These are phyloP conservation scores for Micrasema minimum DNA, from an alignment of 1,140 invertebrate species.

Conservation along the genomic window DNA sequence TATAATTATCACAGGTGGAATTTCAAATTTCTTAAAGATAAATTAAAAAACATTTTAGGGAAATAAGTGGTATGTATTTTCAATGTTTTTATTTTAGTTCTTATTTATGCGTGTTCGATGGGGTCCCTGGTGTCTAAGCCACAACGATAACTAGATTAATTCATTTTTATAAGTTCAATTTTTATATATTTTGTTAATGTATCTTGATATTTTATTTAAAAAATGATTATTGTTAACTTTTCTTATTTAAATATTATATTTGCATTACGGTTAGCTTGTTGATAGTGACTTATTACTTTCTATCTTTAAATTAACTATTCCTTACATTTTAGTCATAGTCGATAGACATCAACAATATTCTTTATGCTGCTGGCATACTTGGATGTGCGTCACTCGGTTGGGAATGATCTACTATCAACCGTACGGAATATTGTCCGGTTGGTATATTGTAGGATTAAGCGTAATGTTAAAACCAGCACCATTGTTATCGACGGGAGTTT, in stretches of 20 bases:
- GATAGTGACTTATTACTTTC: constrained; percentile 42
- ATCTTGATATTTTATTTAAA: constrained; percentile 42
- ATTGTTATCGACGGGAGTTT: constrained; percentile 37
- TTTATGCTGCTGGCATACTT: not conserved
- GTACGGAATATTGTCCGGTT: not conserved
- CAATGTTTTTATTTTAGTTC: too few relatives aligned
- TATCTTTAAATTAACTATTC: constrained; percentile 37
- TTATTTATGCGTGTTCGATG: not conserved
- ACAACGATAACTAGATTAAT: constrained; percentile 8
- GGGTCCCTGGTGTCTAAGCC: constrained; percentile 3
- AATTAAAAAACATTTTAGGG: constrained; percentile 8
- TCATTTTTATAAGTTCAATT: constrained; percentile 23
- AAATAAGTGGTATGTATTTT: too few relatives aligned
- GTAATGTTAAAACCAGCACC: constrained; percentile 37
- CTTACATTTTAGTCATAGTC: constrained; percentile 41
- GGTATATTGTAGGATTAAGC: constrained; percentile 16
- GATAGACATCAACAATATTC: constrained; percentile 13
- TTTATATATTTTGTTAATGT: constrained; percentile 30
- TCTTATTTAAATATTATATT: constrained; percentile 34
- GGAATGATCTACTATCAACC: constrained; percentile 2
- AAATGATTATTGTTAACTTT: constrained; percentile 36
- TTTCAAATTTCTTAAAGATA: constrained; percentile 3
- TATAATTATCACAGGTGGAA: constrained; percentile 35
- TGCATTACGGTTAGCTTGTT: constrained; percentile 39
- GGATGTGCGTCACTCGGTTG: constrained; percentile 7